Evolutionary conservation across 2,888 invertebrate species (phyloP).

Genomic region (Cheilosia vernalis): DNA sequence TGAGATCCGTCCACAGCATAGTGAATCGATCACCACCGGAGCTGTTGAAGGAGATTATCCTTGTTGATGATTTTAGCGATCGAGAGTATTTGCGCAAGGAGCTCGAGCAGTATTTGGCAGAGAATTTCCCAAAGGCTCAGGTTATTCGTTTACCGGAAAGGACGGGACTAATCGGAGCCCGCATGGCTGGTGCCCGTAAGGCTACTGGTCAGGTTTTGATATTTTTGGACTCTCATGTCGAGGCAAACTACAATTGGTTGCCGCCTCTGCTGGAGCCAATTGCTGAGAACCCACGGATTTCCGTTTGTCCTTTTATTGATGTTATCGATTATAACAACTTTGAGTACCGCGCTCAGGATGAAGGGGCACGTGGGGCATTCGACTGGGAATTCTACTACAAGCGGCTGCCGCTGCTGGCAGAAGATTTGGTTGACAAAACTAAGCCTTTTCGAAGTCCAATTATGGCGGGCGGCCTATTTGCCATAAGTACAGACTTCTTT

Average conservation of each 20-base stretch:
- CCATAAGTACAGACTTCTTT: slow-evolving; percentile 95
- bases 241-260: slow-evolving; percentile 96
- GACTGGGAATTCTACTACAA: slow-evolving; percentile 99
- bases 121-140: slow-evolving; percentile 89
- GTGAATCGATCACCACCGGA: slow-evolving; percentile 92
- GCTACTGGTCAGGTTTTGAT: slow-evolving; percentile 92
- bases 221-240: slow-evolving; percentile 96
- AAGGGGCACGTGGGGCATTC: slow-evolving; percentile 96
- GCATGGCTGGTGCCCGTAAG: slow-evolving; percentile 91
- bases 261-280: slow-evolving; percentile 96
- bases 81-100: slow-evolving; percentile 89
- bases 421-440: slow-evolving; percentile 80
- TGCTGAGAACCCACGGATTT: slow-evolving; percentile 91
- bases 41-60: slow-evolving; percentile 93
- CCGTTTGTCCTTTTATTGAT: slow-evolving; percentile 98
- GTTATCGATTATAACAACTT: slow-evolving; percentile 96
- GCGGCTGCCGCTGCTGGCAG: slow-evolving; percentile 88
- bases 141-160: slow-evolving; percentile 89
- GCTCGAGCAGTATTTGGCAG: slow-evolving; percentile 90
- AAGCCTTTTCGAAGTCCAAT: slow-evolving; percentile 90
- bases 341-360: slow-evolving; percentile 96
- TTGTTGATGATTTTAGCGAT: slow-evolving; percentile 94
- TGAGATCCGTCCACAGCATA: slow-evolving; percentile 92
- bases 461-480: slow-evolving; percentile 99
- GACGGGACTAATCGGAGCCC: slow-evolving; percentile 94